Conservation (phyloP, 2,113 vertebrate species). For the Tretioscincus oriximinensis region DNA sequence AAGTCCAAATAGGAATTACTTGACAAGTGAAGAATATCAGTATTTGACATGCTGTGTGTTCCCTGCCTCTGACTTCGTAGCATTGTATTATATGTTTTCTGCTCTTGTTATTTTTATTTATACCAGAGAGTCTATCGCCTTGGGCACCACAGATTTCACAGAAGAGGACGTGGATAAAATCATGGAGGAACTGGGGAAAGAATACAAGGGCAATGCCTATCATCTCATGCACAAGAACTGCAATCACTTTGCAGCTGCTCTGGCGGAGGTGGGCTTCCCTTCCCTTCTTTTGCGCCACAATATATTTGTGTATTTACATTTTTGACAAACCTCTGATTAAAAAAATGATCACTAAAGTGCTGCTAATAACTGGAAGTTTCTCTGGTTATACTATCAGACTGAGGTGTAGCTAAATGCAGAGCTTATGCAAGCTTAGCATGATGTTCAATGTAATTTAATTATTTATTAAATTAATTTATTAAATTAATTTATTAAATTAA, state of each 20-base stretch:
- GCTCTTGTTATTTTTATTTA: constrained; percentile 31
- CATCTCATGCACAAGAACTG: constrained; percentile 92
- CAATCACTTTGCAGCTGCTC: constrained; percentile 88
- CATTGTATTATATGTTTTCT: constrained; percentile 21
- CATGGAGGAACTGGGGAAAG: constrained; percentile 90
- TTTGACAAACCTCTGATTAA: not conserved
- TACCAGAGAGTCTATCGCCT: constrained; percentile 86
- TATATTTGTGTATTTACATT: not conserved
- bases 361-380: not conserved
- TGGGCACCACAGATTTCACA: constrained; percentile 89
- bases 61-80: not conserved
- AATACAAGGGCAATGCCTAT: constrained; percentile 86
- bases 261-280: constrained; percentile 79
- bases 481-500: no score
- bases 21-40: not conserved
- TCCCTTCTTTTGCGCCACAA: not conserved
- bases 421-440: not conserved
- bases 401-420: no score
- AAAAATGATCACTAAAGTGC: not conserved
- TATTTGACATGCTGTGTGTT: constrained; percentile 5
- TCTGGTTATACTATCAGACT: not conserved
- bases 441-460: not conserved
- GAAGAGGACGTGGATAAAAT: constrained; percentile 90
- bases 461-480: no score
- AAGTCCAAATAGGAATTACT: not conserved